Percentiles rank a stretch among this genome's conserved stretches.
Evolutionary conservation across 1,140 invertebrate species (phyloP).

Genomic region (Scaptomyza hsui): DNA sequence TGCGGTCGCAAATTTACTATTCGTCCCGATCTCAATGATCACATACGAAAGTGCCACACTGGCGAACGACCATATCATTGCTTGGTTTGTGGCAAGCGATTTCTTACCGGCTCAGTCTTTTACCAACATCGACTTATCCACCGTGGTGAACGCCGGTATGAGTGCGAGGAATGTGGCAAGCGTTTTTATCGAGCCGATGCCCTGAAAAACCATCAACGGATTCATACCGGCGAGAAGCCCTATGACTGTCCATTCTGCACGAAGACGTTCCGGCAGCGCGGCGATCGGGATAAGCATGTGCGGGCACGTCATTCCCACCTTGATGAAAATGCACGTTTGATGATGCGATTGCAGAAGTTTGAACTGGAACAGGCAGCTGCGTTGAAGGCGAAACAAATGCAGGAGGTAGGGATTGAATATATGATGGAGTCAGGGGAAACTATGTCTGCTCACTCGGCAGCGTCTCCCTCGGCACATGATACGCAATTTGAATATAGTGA

Average conservation of each 20-base stretch:
- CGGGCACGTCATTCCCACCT: constrained; percentile 85
- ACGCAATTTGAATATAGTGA: constrained; percentile 17
- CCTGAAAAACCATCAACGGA: constrained; percentile 87
- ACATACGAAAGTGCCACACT: constrained; percentile 87
- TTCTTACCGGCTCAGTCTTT: constrained; percentile 89
- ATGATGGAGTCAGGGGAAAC: background rate
- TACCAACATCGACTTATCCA: constrained; percentile 91
- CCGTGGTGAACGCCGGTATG: constrained; percentile 91
- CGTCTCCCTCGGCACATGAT: constrained; percentile 16
- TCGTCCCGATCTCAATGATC: constrained; percentile 88
- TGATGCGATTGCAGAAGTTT: constrained; percentile 82
- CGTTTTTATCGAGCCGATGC: constrained; percentile 87
- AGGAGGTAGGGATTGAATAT: constrained; percentile 9
- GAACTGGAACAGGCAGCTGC: constrained; percentile 71
- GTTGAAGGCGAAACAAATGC: constrained; percentile 39
- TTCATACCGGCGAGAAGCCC: constrained; percentile 89
- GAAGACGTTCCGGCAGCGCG: constrained; percentile 87
- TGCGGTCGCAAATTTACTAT: constrained; percentile 88
- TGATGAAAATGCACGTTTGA: constrained; percentile 72
- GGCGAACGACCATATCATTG: constrained; percentile 90
- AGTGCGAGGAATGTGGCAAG: constrained; percentile 88
- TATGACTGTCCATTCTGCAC: constrained; percentile 88
- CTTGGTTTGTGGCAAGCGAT: constrained; percentile 88
- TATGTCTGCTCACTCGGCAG: background rate
- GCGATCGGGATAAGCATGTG: constrained; percentile 87